Percentiles rank a stretch among this genome's conserved stretches.
Evolutionary conservation across 2,113 vertebrate genomes (phyloP).

Genomic region (Chionomys nivalis): DNA sequence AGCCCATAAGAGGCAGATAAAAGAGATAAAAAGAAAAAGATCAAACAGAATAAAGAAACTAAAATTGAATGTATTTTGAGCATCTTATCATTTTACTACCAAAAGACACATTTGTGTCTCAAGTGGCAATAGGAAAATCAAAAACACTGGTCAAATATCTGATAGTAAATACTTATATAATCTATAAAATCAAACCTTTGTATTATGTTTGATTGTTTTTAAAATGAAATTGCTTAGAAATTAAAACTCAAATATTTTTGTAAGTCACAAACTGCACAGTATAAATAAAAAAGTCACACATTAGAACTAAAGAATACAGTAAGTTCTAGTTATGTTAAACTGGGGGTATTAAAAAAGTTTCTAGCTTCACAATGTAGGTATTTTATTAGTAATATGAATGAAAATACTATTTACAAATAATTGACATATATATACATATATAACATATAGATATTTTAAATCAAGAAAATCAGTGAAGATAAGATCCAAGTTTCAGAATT

Average conservation of each 20-base stretch:
- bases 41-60: not conserved
- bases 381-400: conserved; percentile 15
- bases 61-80: conserved; percentile 42
- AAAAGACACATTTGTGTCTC: not conserved
- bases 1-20: not conserved
- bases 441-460: not conserved
- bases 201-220: not conserved
- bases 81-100: not conserved
- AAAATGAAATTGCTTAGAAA: not conserved
- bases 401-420: conserved; percentile 10
- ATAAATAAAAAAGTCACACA: conserved; percentile 17
- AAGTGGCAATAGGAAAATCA: not conserved
- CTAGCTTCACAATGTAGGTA: not conserved
- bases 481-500: not conserved
- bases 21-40: not conserved
- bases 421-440: not conserved
- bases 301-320: conserved; percentile 1
- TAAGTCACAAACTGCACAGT: not conserved
- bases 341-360: not conserved
- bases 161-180: not conserved
- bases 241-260: conserved; percentile 26
- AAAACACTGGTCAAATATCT: not conserved
- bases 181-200: conserved; percentile 37
- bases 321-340: not conserved
- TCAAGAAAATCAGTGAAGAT: conserved; percentile 8